These are phyloP conservation scores for Otis tarda DNA, from an alignment of 2,113 vertebrate genomes.

Conservation along the genomic window DNA sequence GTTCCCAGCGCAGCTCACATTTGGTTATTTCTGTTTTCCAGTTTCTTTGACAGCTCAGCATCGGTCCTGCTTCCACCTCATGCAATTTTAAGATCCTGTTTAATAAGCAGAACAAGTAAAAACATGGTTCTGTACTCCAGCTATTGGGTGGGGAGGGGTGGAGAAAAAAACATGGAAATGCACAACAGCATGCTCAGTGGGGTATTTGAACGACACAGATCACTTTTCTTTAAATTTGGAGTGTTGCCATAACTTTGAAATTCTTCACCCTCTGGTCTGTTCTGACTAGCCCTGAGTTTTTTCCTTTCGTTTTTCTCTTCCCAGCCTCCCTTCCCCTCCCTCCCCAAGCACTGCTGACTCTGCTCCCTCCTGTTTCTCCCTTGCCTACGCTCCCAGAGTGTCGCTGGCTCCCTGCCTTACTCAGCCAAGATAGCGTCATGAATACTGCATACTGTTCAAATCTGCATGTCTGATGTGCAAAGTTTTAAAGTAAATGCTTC, in stretches of 20 bases:
- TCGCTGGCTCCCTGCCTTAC: slow-evolving; percentile 17
- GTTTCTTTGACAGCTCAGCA: background rate
- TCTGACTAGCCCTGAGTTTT: background rate
- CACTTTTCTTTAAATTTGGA: background rate
- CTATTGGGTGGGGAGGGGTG: background rate
- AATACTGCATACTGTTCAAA: slow-evolving; percentile 51
- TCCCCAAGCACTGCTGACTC: slow-evolving; percentile 24
- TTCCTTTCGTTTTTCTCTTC: background rate
- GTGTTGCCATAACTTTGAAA: background rate
- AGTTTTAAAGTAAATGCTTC: slow-evolving; percentile 18
- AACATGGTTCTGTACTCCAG: background rate
- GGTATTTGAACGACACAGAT: background rate
- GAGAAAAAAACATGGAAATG: background rate
- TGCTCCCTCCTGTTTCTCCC: slow-evolving; percentile 9
- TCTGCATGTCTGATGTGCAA: slow-evolving; percentile 29
- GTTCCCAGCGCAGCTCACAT: background rate
- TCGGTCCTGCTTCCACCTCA: slow-evolving; percentile 1
- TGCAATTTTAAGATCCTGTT: slow-evolving; percentile 20
- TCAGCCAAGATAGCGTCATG: slow-evolving; percentile 1
- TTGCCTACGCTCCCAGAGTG: background rate
- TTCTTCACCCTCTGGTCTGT: background rate
- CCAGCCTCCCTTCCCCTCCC: background rate
- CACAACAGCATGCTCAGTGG: background rate
- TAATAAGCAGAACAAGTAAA: slow-evolving; percentile 41
- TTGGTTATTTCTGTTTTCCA: background rate